Evolutionary conservation across 2,888 invertebrate species (phyloP), one percentile per base, ranked within the genome.

Genomic region (Polydrusus tereticollis): DNA sequence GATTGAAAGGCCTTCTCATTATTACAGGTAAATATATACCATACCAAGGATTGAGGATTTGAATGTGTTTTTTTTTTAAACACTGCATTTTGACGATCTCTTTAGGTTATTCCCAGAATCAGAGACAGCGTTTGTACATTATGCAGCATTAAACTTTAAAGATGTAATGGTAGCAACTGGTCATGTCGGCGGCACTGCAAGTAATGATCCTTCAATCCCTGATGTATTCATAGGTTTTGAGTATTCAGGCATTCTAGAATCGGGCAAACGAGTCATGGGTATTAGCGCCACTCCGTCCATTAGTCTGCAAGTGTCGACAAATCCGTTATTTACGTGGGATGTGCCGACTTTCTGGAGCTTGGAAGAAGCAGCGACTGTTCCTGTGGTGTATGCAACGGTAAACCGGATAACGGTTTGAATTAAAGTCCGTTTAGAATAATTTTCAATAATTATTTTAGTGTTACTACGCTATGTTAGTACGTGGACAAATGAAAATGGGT

Each of bases 111-210:
- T 36, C 21, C 20, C 63, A 6, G 10, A 62, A 10, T 59, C 69
- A 16, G 73, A 76, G 45, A 10, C 62, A 26, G 68, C 75, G 1
- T 68, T 75, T 26, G 73, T 97, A 16, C 93, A 95, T 86, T 97
- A 94, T 86, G 93, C 96, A 2, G 94, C 96, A 41, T 90, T 98
- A 74, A 98, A 98, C 87, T 98, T 98, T 92, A 91, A 97, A 78
- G 98, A 98, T 86, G 91, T 98, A 75, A 98, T 98, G 97, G 86
- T 97, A 80, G 96, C 97, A 29, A 94, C 95, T 23, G 98, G 97
- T 78, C 96, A 97, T 87, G 88, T 98, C 76, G 94, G 96, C 12
- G 96, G 57, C 38, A 86, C 97, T 87, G 95, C 96, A 63, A 88
- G 96, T 72, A 96, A 97, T n/a, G 94, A 92, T 81, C 87, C 93